Evolutionary conservation across 2,113 vertebrate species (phyloP).

Genomic region (Mesitornis unicolor): DNA sequence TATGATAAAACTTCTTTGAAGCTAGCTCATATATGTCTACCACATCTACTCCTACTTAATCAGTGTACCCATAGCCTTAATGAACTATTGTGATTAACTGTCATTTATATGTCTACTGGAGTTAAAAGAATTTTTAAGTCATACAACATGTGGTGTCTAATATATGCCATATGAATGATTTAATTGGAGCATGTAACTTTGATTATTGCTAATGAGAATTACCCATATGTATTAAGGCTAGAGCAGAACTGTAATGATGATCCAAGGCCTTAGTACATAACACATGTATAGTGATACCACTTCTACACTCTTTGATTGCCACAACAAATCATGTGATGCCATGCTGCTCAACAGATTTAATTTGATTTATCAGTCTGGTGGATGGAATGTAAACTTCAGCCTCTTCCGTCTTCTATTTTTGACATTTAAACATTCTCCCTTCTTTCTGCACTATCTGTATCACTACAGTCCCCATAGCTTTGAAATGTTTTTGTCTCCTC

Average conservation of each 20-base stretch:
- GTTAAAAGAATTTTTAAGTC: slow-evolving; percentile 54
- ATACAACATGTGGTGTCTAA: slow-evolving; percentile 58
- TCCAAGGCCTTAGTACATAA: slow-evolving; percentile 31
- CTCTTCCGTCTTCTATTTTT: not conserved
- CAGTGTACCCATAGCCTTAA: not conserved
- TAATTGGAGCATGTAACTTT: slow-evolving; percentile 53
- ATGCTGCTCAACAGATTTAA: not conserved
- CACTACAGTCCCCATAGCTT: not conserved
- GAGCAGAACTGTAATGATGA: slow-evolving; percentile 2
- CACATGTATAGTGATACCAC: slow-evolving; percentile 17
- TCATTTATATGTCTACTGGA: slow-evolving; percentile 22
- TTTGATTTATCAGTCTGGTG: not conserved
- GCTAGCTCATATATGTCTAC: not conserved
- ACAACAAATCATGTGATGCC: not conserved
- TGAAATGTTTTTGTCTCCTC: not conserved
- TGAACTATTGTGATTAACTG: slow-evolving; percentile 38
- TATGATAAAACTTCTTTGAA: slow-evolving; percentile 17
- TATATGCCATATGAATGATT: slow-evolving; percentile 46
- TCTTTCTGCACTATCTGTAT: not conserved
- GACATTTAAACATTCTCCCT: not conserved
- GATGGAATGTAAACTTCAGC: not conserved
- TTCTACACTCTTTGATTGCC: slow-evolving; percentile 12
- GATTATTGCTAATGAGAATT: slow-evolving; percentile 61
- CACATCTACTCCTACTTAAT: slow-evolving; percentile 26
- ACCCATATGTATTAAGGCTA: slow-evolving; percentile 24